Evolutionary conservation across 2,888 invertebrate species (phyloP).

Genomic region (Hypomecis punctinalis): DNA sequence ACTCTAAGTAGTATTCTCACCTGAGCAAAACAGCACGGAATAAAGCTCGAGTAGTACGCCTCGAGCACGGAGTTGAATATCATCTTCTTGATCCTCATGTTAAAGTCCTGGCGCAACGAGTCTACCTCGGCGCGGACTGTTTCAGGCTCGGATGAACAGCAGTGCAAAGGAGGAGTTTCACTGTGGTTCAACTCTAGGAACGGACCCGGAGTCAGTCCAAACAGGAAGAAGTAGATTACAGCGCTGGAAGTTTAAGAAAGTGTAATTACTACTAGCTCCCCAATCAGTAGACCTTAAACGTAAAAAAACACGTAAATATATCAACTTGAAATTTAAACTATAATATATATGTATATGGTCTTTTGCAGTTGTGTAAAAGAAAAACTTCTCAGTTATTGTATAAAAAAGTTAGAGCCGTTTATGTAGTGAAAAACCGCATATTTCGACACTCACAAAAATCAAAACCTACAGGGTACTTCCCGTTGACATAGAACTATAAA

Average conservation of each 20-base stretch:
- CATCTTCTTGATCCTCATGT: slow-evolving; percentile 94
- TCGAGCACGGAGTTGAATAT: slow-evolving; percentile 93
- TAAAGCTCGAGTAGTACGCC: slow-evolving; percentile 94
- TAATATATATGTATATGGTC: too few species aligned
- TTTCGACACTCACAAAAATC: too few species aligned
- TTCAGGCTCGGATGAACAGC: slow-evolving; percentile 89
- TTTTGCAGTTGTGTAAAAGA: too few species aligned
- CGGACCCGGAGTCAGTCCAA: slow-evolving; percentile 91
- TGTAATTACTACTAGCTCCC: not conserved
- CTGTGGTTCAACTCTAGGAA: slow-evolving; percentile 87
- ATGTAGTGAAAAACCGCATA: too few species aligned
- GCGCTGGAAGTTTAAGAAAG: slow-evolving; percentile 78
- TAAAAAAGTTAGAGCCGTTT: too few species aligned
- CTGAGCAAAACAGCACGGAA: slow-evolving; percentile 96
- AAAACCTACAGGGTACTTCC: too few species aligned
- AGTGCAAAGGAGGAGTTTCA: slow-evolving; percentile 88
- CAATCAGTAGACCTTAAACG: too few species aligned
- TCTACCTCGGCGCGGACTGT: slow-evolving; percentile 94
- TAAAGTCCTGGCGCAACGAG: slow-evolving; percentile 93
- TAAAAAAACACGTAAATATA: too few species aligned
- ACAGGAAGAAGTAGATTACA: slow-evolving; percentile 91
- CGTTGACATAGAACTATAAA: too few species aligned
- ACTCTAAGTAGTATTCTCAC: slow-evolving; percentile 69
- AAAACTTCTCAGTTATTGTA: too few species aligned
- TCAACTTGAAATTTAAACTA: too few species aligned